Conservation (phyloP, 2,888 invertebrate species). For the Aphidius colemani region DNA sequence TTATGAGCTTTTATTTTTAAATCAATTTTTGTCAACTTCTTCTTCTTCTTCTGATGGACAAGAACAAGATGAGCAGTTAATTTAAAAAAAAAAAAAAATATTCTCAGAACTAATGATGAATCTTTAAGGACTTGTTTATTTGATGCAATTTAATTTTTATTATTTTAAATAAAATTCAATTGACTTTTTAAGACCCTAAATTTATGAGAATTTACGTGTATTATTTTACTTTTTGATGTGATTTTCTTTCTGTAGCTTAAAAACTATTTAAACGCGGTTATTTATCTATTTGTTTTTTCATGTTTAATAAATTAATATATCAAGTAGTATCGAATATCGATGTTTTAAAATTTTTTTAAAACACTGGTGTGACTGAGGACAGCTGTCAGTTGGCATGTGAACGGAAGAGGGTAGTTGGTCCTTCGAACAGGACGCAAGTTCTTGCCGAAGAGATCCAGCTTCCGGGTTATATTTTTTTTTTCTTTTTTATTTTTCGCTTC, state of each 20-base stretch:
- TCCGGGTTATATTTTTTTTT: slow-evolving; percentile 50
- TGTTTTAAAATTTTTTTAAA: slow-evolving; percentile 19
- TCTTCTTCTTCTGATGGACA: too few relatives aligned
- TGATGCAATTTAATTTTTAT: not conserved
- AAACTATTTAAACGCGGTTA: slow-evolving; percentile 2
- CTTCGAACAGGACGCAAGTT: slow-evolving; percentile 55
- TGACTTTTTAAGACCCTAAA: not conserved
- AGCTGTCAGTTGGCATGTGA: slow-evolving; percentile 27
- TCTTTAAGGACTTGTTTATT: not conserved
- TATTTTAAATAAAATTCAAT: not conserved
- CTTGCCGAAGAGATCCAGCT: slow-evolving; percentile 48
- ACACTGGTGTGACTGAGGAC: slow-evolving; percentile 12
- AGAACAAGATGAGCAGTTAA: too few relatives aligned
- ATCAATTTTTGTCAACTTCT: too few relatives aligned
- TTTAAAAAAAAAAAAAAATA: too few relatives aligned
- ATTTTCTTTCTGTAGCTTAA: not conserved
- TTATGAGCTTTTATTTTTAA: too few relatives aligned
- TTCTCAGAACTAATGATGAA: not conserved
- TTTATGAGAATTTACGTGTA: not conserved
- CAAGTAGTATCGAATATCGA: not conserved
- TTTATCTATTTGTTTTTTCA: not conserved
- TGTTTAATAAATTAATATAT: too few relatives aligned
- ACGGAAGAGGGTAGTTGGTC: slow-evolving; percentile 38
- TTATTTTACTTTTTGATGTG: too few relatives aligned
- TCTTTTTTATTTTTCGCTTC: slow-evolving; percentile 21